Percentiles rank a stretch among this genome's conserved stretches.
Evolutionary conservation across 2,113 vertebrate species (phyloP).

Genomic region (Ciconia maguari): DNA sequence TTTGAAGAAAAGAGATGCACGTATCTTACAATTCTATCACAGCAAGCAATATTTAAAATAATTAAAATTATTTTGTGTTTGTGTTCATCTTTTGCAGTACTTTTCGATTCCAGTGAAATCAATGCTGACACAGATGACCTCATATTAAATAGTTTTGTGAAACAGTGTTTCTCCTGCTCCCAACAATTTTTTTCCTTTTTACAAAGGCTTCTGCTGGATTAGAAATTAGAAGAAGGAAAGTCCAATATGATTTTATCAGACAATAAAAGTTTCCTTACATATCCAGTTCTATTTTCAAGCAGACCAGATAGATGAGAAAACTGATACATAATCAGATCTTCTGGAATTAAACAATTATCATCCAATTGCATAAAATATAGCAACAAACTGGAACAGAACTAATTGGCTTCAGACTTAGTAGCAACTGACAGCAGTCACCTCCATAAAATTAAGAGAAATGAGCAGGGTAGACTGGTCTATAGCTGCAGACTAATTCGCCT

Average conservation of each 20-base stretch:
- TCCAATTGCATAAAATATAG: background rate
- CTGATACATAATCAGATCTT: background rate
- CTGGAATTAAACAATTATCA: background rate
- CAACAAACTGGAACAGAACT: background rate
- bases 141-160: background rate
- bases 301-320: background rate
- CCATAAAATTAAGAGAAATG: conserved; percentile 1
- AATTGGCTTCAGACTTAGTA: background rate
- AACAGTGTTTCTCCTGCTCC: background rate
- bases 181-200: background rate
- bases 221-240: background rate
- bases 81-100: background rate
- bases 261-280: background rate
- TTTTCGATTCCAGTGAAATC: background rate
- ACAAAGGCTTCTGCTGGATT: background rate
- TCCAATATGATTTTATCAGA: background rate
- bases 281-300: background rate
- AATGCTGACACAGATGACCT: background rate
- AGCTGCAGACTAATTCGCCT: background rate
- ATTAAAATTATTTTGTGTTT: background rate
- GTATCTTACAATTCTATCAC: background rate
- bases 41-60: background rate
- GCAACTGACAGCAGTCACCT: background rate
- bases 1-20: background rate
- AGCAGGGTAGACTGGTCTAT: background rate